These are phyloP conservation scores for Calephelis virginiensis DNA, from an alignment of 1,140 invertebrate species.

Conservation along the genomic window DNA sequence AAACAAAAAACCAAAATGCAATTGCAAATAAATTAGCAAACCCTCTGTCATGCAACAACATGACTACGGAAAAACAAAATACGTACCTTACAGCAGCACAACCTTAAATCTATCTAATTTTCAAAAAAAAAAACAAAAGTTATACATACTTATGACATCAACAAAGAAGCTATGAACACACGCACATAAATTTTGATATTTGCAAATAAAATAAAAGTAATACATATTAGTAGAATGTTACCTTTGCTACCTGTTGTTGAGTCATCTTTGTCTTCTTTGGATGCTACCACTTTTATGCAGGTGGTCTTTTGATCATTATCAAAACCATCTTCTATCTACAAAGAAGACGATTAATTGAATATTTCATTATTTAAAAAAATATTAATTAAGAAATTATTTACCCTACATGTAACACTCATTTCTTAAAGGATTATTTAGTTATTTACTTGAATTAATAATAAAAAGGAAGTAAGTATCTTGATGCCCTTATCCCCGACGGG, in stretches of 20 bases:
- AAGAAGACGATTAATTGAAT: background rate
- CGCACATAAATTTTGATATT: slow-evolving; percentile 30
- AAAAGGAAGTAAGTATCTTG: too few relatives aligned
- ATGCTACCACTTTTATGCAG: slow-evolving; percentile 52
- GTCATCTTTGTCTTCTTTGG: slow-evolving; percentile 36
- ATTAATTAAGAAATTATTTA: too few relatives aligned
- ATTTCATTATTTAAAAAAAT: too few relatives aligned
- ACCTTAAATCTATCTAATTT: background rate
- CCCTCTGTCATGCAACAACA: too few relatives aligned
- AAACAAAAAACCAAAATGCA: too few relatives aligned
- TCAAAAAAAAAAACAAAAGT: background rate
- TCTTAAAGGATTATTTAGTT: too few relatives aligned
- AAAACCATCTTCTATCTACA: slow-evolving; percentile 56
- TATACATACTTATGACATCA: slow-evolving; percentile 14
- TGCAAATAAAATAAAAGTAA: slow-evolving; percentile 10
- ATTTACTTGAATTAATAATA: too few relatives aligned
- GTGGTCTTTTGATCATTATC: slow-evolving; percentile 47
- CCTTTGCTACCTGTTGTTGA: slow-evolving; percentile 34
- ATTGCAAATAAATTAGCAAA: too few relatives aligned
- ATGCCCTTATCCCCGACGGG: too few relatives aligned
- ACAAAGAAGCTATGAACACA: slow-evolving; percentile 64
- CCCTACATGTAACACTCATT: too few relatives aligned
- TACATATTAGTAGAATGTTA: slow-evolving; percentile 26
- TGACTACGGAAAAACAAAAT: background rate
- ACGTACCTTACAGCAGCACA: background rate